Percentiles rank a stretch among this genome's conserved stretches.
Conservation (phyloP, 2,888 invertebrate genomes). For the Patella depressa region DNA sequence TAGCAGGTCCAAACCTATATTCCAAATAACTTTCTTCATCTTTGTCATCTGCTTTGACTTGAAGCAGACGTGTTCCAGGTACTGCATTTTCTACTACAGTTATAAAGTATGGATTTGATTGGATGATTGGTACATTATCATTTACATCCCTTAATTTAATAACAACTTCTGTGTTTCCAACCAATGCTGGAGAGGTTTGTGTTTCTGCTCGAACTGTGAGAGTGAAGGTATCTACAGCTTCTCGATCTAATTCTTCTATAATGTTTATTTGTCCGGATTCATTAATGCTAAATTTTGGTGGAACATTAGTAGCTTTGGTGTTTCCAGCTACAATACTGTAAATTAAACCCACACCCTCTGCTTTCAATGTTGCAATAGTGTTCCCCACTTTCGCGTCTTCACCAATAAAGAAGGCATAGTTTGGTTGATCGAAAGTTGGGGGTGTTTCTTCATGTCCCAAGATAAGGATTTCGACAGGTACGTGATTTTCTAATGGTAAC, state of each 20-base stretch:
- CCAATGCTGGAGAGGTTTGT: constrained; percentile 80
- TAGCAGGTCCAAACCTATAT: constrained; percentile 81
- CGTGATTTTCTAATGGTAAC: constrained; percentile 80
- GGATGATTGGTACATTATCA: constrained; percentile 89
- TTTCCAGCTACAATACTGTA: constrained; percentile 77
- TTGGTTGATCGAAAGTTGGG: constrained; percentile 82
- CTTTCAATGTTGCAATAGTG: constrained; percentile 79
- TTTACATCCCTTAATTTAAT: constrained; percentile 90
- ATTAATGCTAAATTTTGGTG: constrained; percentile 69
- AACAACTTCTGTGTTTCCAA: constrained; percentile 76
- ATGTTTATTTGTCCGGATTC: constrained; percentile 61
- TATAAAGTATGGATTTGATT: constrained; percentile 84
- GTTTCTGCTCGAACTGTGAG: constrained; percentile 78
- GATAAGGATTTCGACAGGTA: constrained; percentile 85
- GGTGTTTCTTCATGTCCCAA: constrained; percentile 80
- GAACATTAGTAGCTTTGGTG: constrained; percentile 70
- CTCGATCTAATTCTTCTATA: constrained; percentile 84
- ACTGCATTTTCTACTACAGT: constrained; percentile 83
- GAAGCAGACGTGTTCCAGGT: constrained; percentile 56
- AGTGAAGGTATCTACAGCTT: constrained; percentile 74
- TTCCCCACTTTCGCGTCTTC: constrained; percentile 83
- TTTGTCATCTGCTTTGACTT: constrained; percentile 76
- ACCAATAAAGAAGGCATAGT: constrained; percentile 84
- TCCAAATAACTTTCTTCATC: constrained; percentile 88
- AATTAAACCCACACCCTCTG: constrained; percentile 76